Evolutionary conservation across 1,140 invertebrate species (phyloP), one percentile per base, ranked within the genome.

Genomic region (Aleiodes sp.): DNA sequence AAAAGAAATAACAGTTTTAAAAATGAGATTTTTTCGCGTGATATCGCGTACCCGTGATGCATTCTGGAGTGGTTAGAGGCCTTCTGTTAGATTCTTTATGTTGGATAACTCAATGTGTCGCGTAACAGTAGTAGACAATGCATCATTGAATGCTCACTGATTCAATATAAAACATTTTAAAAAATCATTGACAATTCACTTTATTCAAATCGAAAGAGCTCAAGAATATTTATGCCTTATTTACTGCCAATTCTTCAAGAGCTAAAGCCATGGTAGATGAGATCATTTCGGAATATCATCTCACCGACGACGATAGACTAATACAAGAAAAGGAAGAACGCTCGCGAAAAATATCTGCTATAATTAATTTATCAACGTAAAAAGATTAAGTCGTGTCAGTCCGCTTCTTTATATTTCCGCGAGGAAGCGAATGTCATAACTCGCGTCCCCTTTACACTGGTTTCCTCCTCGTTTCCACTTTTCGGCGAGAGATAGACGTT

Each of bases 341-440:
- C n/a, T n/a, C n/a, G n/a, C n/a, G 63, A 71, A 72, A 80, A 79
- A 80, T 80, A 81, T 78, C 75, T 77, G 72, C 77, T 79, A 76
- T 85, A 85, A 86, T 84, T 82, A 83, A 85, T 85, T 86, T 86
- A 86, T 75, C 78, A n/a, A 78, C 75, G 75, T 85, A 85, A 85
- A 82, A 82, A 80, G 82, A 81, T 85, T 86, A 85, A 86, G 79
- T 77, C 77, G 78, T 78, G 82, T 85, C 84, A 83, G 79, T 80
- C 81, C 80, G 79, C 82, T 84, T 86, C 83, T 86, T 85, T 84
- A 85, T 86, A 86, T 86, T 86, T 85, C 84, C 84, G 82, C 75
- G 75, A 76, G 66, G 64, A 71, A 66, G 72, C 71, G 68, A 77
- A 75, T 62, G 70, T 74, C 71, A 46, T 29, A 52, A 24, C 46